Conservation (phyloP, 2,797 vertebrate genomes). For the Paramormyrops hopkinsi region DNA sequence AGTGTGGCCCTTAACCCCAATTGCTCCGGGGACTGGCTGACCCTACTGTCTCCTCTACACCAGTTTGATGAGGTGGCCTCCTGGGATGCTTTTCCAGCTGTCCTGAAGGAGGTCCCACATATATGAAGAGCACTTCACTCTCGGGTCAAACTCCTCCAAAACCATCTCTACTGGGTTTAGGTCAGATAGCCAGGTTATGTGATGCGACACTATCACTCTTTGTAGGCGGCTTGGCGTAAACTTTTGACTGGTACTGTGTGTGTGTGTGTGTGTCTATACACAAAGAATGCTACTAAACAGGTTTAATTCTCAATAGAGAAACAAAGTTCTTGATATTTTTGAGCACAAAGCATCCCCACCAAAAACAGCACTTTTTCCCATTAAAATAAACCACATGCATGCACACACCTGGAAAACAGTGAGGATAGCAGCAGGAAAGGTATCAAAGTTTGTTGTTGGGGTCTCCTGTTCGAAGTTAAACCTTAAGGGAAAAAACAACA, state of each 20-base stretch:
- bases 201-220: background rate
- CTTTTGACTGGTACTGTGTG: background rate
- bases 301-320: background rate
- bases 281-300: background rate
- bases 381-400: background rate
- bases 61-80: background rate
- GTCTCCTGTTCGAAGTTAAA: slow-evolving; percentile 94
- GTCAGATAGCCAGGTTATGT: background rate
- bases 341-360: background rate
- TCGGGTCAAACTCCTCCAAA: background rate
- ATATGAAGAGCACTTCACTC: background rate
- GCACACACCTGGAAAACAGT: slow-evolving; percentile 86
- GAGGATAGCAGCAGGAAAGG: slow-evolving; percentile 92
- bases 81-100: background rate
- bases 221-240: background rate
- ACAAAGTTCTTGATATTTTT: background rate
- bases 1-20: background rate
- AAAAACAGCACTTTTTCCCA: background rate
- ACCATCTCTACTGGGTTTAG: background rate
- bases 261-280: background rate
- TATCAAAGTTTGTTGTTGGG: slow-evolving; percentile 93
- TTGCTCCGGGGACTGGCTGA: background rate
- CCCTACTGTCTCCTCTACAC: background rate
- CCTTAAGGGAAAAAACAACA: slow-evolving; percentile 51
- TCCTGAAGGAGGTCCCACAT: background rate